Conservation (phyloP, 2,888 invertebrate species). For the Eristalis arbustorum region DNA sequence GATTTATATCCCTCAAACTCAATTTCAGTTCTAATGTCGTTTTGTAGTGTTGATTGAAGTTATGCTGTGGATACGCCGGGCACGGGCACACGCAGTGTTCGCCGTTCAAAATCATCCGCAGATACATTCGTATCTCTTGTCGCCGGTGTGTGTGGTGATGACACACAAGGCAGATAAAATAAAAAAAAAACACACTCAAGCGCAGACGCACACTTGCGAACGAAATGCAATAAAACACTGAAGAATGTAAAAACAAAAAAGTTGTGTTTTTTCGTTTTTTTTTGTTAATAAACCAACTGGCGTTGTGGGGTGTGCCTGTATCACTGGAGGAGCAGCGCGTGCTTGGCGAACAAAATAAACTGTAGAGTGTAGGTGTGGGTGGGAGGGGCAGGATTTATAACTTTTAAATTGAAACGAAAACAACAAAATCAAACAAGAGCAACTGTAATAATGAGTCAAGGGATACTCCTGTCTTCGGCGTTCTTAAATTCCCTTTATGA, state of each 20-base stretch:
- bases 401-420: conserved; percentile 51
- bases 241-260: conserved; percentile 47
- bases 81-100: background rate
- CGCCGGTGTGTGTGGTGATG: conserved; percentile 31
- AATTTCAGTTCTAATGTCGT: background rate
- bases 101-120: conserved; percentile 23
- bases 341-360: background rate
- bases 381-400: conserved; percentile 50
- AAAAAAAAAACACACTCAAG: background rate
- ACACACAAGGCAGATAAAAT: conserved; percentile 37
- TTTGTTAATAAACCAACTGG: conserved; percentile 46
- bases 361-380: background rate
- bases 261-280: too few species aligned
- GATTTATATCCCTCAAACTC: conserved; percentile 30
- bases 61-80: conserved; percentile 17
- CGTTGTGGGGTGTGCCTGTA: background rate
- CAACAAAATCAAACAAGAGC: background rate
- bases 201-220: background rate
- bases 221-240: conserved; percentile 15
- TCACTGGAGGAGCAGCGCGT: conserved; percentile 7
- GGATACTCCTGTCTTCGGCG: background rate
- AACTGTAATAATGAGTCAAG: conserved; percentile 17
- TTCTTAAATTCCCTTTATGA: background rate
- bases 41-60: conserved; percentile 57
- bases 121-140: background rate